Evolutionary conservation across 1,140 invertebrate genomes (phyloP).

Genomic region (Eciton burchellii): DNA sequence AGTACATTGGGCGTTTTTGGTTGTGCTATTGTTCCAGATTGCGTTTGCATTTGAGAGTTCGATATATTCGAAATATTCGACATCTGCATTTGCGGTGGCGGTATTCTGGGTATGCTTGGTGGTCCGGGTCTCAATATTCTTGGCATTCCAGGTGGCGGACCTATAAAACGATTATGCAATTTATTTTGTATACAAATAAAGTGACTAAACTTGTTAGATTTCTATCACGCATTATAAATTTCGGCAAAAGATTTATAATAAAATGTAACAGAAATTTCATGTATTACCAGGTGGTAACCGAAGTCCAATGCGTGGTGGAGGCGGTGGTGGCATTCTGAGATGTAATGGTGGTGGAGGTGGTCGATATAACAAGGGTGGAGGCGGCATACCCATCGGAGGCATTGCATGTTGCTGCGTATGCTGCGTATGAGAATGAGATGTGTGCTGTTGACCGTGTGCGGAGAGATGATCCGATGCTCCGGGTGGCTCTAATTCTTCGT

Average conservation of each 20-base stretch:
- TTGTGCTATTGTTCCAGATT: conserved; percentile 77
- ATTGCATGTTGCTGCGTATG: conserved; percentile 79
- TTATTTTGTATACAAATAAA: neutral
- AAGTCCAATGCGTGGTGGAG: conserved; percentile 84
- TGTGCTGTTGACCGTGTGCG: conserved; percentile 80
- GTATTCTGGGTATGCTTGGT: conserved; percentile 85
- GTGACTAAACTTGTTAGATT: neutral
- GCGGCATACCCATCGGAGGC: conserved; percentile 86
- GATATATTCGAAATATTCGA: conserved; percentile 75
- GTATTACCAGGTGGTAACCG: conserved; percentile 83
- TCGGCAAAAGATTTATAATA: conserved; percentile 20
- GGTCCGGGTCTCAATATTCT: conserved; percentile 87
- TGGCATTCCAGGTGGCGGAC: conserved; percentile 86
- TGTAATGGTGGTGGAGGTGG: conserved; percentile 85
- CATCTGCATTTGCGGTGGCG: conserved; percentile 85
- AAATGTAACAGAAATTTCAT: conserved; percentile 31
- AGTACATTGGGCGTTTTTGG: conserved; percentile 90
- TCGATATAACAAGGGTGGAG: conserved; percentile 82
- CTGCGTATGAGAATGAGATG: conserved; percentile 72
- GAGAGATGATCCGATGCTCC: conserved; percentile 86
- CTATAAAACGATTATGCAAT: conserved; percentile 69
- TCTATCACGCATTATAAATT: conserved; percentile 24
- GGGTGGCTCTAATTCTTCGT: conserved; percentile 78
- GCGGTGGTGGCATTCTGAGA: conserved; percentile 87
- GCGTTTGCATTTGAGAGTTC: conserved; percentile 79